Percentiles rank a stretch among this genome's conserved stretches.
Conservation (phyloP, 1,140 invertebrate genomes). For the Dreissena rostriformis region DNA sequence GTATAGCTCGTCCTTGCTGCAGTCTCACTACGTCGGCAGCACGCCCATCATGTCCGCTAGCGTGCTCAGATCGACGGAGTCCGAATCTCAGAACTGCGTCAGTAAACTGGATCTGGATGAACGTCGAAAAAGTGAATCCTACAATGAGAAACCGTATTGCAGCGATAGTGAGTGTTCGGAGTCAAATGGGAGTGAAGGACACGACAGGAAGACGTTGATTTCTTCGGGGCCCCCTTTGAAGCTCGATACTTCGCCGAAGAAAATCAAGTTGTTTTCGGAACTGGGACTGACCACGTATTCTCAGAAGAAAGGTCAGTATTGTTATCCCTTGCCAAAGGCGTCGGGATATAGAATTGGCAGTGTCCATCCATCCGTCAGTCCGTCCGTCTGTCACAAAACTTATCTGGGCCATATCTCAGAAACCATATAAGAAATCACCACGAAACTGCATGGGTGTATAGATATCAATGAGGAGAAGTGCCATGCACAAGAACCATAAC, state of each 20-base stretch:
- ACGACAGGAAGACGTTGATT: constrained; percentile 67
- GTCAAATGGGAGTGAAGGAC: constrained; percentile 59
- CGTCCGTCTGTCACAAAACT: too few relatives aligned
- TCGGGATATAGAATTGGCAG: too few relatives aligned
- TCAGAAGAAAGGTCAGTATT: constrained; percentile 71
- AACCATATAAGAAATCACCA: too few relatives aligned
- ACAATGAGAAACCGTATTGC: constrained; percentile 57
- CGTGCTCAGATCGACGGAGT: background rate
- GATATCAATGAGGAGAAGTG: too few relatives aligned
- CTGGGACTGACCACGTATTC: constrained; percentile 71
- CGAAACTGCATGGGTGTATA: too few relatives aligned
- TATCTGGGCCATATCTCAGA: too few relatives aligned
- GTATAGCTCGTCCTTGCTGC: constrained; percentile 34
- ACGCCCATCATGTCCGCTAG: background rate
- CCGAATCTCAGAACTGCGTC: constrained; percentile 44
- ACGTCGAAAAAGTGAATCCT: constrained; percentile 57
- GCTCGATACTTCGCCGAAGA: constrained; percentile 69
- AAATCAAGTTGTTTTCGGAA: constrained; percentile 67
- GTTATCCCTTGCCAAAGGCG: too few relatives aligned
- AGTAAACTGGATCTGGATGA: constrained; percentile 73
- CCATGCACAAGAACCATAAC: too few relatives aligned
- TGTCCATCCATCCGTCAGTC: too few relatives aligned
- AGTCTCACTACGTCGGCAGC: constrained; percentile 7
- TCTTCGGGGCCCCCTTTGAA: constrained; percentile 65
- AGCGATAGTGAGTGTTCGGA: constrained; percentile 72